Evolutionary conservation across 1,140 invertebrate genomes (phyloP).

Genomic region (Drosophila triauraria): DNA sequence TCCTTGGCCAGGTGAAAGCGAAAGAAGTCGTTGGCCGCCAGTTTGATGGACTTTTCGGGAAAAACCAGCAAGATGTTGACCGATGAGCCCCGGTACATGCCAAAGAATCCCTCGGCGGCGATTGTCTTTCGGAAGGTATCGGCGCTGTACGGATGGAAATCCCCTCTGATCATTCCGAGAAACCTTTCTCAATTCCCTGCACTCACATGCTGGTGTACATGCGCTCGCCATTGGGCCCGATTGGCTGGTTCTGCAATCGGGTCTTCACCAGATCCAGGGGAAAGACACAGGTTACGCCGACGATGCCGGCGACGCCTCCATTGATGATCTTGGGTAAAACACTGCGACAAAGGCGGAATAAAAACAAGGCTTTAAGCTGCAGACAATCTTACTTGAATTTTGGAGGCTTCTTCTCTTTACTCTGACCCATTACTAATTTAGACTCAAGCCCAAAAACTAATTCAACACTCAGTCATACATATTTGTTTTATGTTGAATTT

Average conservation of each 20-base stretch:
- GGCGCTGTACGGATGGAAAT: slow-evolving; percentile 87
- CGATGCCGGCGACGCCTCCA: slow-evolving; percentile 98
- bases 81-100: slow-evolving; percentile 98
- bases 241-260: slow-evolving; percentile 95
- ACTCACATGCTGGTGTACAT: slow-evolving; percentile 97
- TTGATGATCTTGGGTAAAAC: slow-evolving; percentile 97
- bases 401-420: slow-evolving; percentile 4
- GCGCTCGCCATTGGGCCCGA: slow-evolving; percentile 94
- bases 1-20: slow-evolving; percentile 89
- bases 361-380: neutral
- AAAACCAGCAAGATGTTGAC: slow-evolving; percentile 99
- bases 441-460: too few relatives aligned
- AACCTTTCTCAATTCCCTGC: too few relatives aligned
- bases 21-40: slow-evolving; percentile 99
- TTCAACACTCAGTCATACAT: neutral
- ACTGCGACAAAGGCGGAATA: slow-evolving; percentile 84
- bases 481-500: neutral
- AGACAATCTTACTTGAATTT: slow-evolving; percentile 16
- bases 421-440: neutral
- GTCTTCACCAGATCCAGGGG: slow-evolving; percentile 99
- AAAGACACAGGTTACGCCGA: slow-evolving; percentile 98
- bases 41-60: slow-evolving; percentile 99
- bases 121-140: slow-evolving; percentile 98
- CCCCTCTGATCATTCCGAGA: neutral
- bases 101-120: slow-evolving; percentile 96